Percentiles rank a stretch among this genome's conserved stretches.
Evolutionary conservation across 1,140 invertebrate species (phyloP).

Genomic region (Trachymyrmex cornetzi): DNA sequence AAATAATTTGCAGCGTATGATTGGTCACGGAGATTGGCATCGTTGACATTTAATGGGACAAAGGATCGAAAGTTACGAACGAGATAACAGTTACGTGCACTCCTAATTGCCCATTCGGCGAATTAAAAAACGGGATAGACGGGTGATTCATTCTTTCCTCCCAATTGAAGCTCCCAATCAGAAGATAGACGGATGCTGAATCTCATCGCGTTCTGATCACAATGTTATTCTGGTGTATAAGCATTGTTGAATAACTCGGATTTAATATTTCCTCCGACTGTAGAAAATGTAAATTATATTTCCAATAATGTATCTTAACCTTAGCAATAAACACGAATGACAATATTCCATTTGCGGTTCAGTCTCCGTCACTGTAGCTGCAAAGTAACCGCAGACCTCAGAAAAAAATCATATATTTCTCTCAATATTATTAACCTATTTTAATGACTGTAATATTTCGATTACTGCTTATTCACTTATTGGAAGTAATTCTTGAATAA

Average conservation of each 20-base stretch:
- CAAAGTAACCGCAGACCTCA: slow-evolving; percentile 48
- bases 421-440: slow-evolving; percentile 16
- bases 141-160: slow-evolving; percentile 57
- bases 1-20: not conserved
- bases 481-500: not conserved
- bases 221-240: not conserved
- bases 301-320: slow-evolving; percentile 49
- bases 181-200: slow-evolving; percentile 21
- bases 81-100: slow-evolving; percentile 38
- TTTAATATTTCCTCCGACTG: slow-evolving; percentile 12
- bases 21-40: slow-evolving; percentile 11
- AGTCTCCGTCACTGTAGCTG: slow-evolving; percentile 62
- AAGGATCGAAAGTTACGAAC: slow-evolving; percentile 28
- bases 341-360: slow-evolving; percentile 56
- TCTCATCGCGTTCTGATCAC: slow-evolving; percentile 53
- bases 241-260: slow-evolving; percentile 9
- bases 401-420: slow-evolving; percentile 34
- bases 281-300: slow-evolving; percentile 60
- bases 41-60: slow-evolving; percentile 23
- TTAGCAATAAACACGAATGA: slow-evolving; percentile 51
- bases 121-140: slow-evolving; percentile 55
- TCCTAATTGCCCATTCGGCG: slow-evolving; percentile 50
- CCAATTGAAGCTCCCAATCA: slow-evolving; percentile 53
- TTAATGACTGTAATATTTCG: not conserved
- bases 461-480: not conserved